A percentile compares a stretch with the other conserved stretches of the same genome.
phyloP scores from a whole-genome alignment of 1,140 invertebrate species.

The Magallana angulata region DNA sequence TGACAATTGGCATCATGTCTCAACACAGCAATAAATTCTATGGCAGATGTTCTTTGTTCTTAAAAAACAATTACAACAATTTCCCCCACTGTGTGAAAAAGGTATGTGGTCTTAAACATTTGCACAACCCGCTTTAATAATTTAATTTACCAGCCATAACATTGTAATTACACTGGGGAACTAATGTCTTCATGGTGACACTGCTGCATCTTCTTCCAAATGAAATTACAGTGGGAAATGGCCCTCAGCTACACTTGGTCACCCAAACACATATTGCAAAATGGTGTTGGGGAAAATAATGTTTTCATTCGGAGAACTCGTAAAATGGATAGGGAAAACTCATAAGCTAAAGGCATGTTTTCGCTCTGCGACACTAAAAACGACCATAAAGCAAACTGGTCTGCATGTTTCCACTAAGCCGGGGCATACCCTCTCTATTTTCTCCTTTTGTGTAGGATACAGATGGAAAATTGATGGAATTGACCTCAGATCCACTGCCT shows the following conservation, averaged over 20 bases:
- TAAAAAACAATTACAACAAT: conserved; percentile 16
- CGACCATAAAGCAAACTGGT: background rate
- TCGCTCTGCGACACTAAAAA: background rate
- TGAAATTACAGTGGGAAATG: background rate
- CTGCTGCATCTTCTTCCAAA: background rate
- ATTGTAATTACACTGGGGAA: background rate
- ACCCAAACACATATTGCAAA: background rate
- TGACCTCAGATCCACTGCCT: background rate
- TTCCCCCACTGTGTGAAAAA: background rate
- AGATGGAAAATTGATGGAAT: conserved; percentile 34
- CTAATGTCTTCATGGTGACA: background rate
- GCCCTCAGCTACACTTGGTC: background rate
- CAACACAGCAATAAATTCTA: background rate
- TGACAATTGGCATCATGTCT: conserved; percentile 14
- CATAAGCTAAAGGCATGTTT: conserved; percentile 24
- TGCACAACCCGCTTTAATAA: conserved; percentile 17
- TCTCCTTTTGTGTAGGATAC: conserved; percentile 2
- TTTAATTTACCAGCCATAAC: conserved; percentile 13
- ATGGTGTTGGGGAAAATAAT: background rate
- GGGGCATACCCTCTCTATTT: background rate
- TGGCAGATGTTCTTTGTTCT: conserved; percentile 8
- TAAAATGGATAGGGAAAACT: background rate
- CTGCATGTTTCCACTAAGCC: background rate
- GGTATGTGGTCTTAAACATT: conserved; percentile 8
- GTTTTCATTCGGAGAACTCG: background rate